Evolutionary conservation across 2,113 vertebrate species (phyloP).

Genomic region (Spermophilus dauricus): DNA sequence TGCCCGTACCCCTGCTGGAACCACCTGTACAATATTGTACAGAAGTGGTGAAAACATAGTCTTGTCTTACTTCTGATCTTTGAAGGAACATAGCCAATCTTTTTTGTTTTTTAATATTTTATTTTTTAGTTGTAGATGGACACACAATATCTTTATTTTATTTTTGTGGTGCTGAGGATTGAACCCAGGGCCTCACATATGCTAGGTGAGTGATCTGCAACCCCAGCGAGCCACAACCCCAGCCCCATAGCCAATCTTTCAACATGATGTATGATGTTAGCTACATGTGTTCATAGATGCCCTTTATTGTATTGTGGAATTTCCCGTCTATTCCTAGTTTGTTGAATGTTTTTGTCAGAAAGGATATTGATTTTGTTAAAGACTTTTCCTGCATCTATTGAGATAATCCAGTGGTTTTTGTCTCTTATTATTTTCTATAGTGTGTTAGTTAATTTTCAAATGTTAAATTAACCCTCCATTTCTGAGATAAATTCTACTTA

Average conservation of each 20-base stretch:
- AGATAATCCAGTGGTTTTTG: background rate
- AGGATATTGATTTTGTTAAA: conserved; percentile 22
- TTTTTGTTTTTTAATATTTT: background rate
- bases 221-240: too few relatives aligned
- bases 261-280: too few relatives aligned
- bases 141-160: too few relatives aligned
- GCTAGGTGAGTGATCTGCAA: too few relatives aligned
- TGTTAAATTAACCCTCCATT: too few relatives aligned
- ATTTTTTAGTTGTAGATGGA: too few relatives aligned
- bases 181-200: too few relatives aligned
- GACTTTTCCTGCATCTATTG: background rate
- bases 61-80: background rate
- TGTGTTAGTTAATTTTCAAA: background rate
- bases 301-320: too few relatives aligned
- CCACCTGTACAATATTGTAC: background rate
- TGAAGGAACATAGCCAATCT: background rate
- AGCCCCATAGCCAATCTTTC: background rate
- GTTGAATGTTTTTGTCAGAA: background rate
- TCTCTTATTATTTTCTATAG: background rate
- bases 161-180: too few relatives aligned
- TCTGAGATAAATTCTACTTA: background rate
- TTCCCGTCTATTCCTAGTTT: too few relatives aligned
- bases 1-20: background rate
- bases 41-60: background rate
- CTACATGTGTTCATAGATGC: too few relatives aligned